phyloP scores from a whole-genome alignment of 2,113 vertebrate genomes.

The Labrus mixtus region DNA sequence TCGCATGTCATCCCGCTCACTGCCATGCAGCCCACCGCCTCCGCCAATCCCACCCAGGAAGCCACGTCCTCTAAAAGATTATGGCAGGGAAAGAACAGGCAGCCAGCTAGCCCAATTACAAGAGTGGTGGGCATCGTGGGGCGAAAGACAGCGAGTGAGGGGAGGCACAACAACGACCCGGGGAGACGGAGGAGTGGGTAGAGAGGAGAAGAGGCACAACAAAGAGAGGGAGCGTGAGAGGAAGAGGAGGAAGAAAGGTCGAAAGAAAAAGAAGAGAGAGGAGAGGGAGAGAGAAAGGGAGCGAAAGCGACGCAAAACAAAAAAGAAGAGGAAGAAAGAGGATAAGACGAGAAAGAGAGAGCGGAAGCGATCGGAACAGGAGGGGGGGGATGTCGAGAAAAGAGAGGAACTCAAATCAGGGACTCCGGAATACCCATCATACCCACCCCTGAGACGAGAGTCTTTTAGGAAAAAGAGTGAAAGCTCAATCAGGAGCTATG shows the following conservation, averaged over 20 bases:
- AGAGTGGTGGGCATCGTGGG: slow-evolving; percentile 87
- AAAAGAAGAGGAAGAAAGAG: slow-evolving; percentile 84
- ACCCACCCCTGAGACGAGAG: slow-evolving; percentile 77
- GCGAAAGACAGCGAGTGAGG: slow-evolving; percentile 75
- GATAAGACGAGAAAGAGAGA: slow-evolving; percentile 77
- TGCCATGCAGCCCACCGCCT: slow-evolving; percentile 84
- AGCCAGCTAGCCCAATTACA: slow-evolving; percentile 84
- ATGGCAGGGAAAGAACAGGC: slow-evolving; percentile 71
- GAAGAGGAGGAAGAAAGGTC: slow-evolving; percentile 82
- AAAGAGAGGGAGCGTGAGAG: slow-evolving; percentile 83
- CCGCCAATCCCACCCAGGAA: slow-evolving; percentile 85
- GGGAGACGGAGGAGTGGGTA: slow-evolving; percentile 39
- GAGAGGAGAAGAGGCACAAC: slow-evolving; percentile 79
- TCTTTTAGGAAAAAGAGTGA: slow-evolving; percentile 83
- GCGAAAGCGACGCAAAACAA: slow-evolving; percentile 82
- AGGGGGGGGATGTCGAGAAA: slow-evolving; percentile 75
- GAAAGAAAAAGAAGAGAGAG: slow-evolving; percentile 84
- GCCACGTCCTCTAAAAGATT: slow-evolving; percentile 74
- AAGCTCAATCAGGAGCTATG: slow-evolving; percentile 80
- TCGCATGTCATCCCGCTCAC: slow-evolving; percentile 81
- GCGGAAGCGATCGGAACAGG: slow-evolving; percentile 76
- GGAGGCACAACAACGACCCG: slow-evolving; percentile 25
- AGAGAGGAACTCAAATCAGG: slow-evolving; percentile 78
- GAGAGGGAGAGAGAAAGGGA: slow-evolving; percentile 81
- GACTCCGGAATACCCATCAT: slow-evolving; percentile 76